A percentile compares a stretch with the other conserved stretches of the same genome.
Conservation (phyloP, 2,888 invertebrate species). For the Molanna angustata region DNA sequence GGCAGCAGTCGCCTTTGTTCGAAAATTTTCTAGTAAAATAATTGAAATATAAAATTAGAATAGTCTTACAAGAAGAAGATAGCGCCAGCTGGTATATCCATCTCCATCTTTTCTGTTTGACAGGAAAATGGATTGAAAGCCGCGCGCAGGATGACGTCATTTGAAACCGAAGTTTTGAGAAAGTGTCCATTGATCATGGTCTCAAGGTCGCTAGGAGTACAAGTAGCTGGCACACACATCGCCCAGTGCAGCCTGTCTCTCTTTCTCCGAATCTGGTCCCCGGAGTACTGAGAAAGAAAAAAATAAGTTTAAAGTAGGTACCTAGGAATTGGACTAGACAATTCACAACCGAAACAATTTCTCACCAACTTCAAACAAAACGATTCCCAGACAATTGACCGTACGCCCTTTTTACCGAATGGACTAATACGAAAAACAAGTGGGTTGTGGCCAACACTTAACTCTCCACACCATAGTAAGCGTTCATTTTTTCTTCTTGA, state of each 20-base stretch:
- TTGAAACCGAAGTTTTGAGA: neutral
- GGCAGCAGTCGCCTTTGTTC: no score
- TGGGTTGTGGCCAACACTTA: no score
- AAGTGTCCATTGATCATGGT: constrained; percentile 16
- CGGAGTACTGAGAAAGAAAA: constrained; percentile 31
- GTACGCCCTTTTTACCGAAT: no score
- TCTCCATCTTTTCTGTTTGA: constrained; percentile 37
- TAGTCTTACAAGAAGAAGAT: constrained; percentile 41
- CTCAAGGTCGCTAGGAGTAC: constrained; percentile 40
- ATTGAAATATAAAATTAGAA: neutral
- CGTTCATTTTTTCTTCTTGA: no score
- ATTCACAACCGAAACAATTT: no score
- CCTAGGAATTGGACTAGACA: no score
- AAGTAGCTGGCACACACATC: constrained; percentile 53
- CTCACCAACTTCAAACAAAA: no score
- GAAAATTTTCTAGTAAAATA: no score
- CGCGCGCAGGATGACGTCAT: constrained; percentile 33
- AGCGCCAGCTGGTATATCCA: constrained; percentile 38
- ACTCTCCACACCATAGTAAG: no score
- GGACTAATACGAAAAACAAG: no score
- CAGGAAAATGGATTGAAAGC: constrained; percentile 34
- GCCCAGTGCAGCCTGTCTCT: constrained; percentile 53
- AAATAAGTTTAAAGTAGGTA: no score
- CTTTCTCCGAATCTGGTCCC: constrained; percentile 41
- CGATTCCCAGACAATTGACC: no score